Percentiles rank a stretch among this genome's conserved stretches.
Conservation (phyloP, 2,797 vertebrate genomes). For the Antrozous pallidus region DNA sequence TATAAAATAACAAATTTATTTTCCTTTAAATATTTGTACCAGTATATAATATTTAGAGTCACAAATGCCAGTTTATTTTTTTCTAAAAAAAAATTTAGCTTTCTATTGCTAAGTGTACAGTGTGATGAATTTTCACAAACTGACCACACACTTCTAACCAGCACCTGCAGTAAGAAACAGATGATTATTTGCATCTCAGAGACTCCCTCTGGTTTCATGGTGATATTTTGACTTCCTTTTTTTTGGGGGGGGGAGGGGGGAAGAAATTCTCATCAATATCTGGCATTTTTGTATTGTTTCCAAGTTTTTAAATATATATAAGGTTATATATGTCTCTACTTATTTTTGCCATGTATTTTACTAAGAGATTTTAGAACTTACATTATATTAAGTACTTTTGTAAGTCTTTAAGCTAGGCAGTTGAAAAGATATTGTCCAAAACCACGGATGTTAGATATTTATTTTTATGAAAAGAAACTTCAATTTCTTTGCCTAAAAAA, state of each 20-base stretch:
- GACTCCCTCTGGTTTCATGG: not conserved
- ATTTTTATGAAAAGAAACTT: constrained; percentile 29
- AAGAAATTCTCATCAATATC: constrained; percentile 23
- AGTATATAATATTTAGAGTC: not conserved
- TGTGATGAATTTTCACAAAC: constrained; percentile 36
- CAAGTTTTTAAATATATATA: constrained; percentile 47
- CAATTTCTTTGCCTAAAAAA: not conserved
- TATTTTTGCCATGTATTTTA: constrained; percentile 26
- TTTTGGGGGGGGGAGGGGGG: too few species aligned
- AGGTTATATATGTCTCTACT: not conserved
- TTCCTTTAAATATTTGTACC: not conserved
- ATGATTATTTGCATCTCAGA: not conserved
- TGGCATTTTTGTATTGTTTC: constrained; percentile 25
- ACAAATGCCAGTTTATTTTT: not conserved
- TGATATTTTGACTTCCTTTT: not conserved
- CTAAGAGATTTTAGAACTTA: constrained; percentile 32
- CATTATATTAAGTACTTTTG: constrained; percentile 31
- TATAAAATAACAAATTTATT: constrained; percentile 42
- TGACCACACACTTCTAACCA: not conserved
- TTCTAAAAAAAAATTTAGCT: not conserved
- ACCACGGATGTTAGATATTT: constrained; percentile 27
- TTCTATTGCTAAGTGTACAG: not conserved
- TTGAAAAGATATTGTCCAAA: constrained; percentile 35
- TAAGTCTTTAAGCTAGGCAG: not conserved
- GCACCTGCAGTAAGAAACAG: not conserved